Percentiles rank a stretch among this genome's conserved stretches.
These are phyloP conservation scores for Oscheius sp. DNA, from an alignment of 2,888 invertebrate species.

Conservation along the genomic window DNA sequence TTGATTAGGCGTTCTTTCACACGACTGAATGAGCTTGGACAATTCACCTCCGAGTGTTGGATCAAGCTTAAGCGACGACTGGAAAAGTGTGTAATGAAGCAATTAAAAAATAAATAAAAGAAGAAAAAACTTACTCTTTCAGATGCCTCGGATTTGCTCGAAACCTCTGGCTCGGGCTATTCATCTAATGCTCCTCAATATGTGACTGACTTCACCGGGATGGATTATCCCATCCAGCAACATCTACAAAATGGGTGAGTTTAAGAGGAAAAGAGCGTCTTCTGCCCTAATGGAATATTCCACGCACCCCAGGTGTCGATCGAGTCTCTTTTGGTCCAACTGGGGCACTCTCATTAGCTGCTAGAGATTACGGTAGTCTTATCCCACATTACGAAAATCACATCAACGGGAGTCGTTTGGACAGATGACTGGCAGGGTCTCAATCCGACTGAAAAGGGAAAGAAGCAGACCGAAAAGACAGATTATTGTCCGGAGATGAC, in stretches of 20 bases:
- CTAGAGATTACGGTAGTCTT: no score
- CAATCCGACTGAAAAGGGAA: no score
- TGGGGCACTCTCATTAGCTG: no score
- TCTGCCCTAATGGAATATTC: not conserved
- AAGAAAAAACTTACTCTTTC: not conserved
- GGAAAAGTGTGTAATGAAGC: conserved; percentile 4
- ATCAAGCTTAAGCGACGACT: not conserved
- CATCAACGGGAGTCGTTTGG: no score
- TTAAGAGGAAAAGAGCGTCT: not conserved
- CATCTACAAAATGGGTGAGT: conserved; percentile 27
- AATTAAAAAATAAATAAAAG: no score
- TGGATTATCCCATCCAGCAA: conserved; percentile 29
- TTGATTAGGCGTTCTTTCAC: not conserved
- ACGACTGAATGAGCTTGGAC: not conserved
- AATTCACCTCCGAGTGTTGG: not conserved
- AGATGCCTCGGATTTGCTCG: conserved; percentile 26
- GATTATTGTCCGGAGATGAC: no score
- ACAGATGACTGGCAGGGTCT: no score
- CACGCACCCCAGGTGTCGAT: not conserved
- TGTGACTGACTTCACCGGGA: conserved; percentile 28
- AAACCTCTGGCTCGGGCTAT: conserved; percentile 17
- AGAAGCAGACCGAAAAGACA: no score
- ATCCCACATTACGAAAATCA: no score
- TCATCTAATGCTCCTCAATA: conserved; percentile 21
- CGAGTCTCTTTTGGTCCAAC: no score